A percentile compares a stretch with the other conserved stretches of the same genome.
Conservation (phyloP, 2,888 invertebrate species). For the Aphodius sticticus region DNA sequence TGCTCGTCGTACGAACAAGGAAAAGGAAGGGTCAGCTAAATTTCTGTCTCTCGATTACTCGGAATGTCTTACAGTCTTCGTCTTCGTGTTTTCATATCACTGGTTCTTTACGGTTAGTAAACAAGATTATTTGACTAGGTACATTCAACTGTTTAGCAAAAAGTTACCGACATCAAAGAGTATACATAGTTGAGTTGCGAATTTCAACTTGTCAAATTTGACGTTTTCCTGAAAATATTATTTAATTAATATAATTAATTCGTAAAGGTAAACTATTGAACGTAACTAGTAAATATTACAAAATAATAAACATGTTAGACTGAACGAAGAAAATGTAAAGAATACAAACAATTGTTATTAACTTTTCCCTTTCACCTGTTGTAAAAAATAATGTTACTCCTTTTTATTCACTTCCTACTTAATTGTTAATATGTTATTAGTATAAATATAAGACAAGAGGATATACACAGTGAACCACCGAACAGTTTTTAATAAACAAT, state of each 20-base stretch:
- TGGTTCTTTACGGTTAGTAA: neutral
- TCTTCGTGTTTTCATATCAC: slow-evolving; percentile 1
- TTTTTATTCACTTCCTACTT: slow-evolving; percentile 26
- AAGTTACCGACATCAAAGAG: slow-evolving; percentile 21
- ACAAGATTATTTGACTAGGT: neutral
- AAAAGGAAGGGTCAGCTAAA: neutral
- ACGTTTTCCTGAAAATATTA: no score
- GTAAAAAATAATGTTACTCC: neutral
- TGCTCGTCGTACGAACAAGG: neutral
- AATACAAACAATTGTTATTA: neutral
- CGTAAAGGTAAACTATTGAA: neutral
- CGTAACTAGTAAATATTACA: neutral
- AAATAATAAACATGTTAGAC: neutral
- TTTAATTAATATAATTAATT: neutral
- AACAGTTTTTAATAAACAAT: neutral
- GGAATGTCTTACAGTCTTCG: slow-evolving; percentile 5
- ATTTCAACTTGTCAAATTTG: no score
- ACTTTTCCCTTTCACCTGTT: slow-evolving; percentile 4
- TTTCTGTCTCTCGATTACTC: slow-evolving; percentile 11
- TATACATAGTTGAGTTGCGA: neutral
- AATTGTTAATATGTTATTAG: slow-evolving; percentile 6
- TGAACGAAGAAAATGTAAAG: neutral
- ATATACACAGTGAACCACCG: neutral
- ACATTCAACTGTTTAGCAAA: neutral
- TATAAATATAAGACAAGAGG: neutral